Evolutionary conservation across 2,797 vertebrate genomes (phyloP), one percentile per base, ranked within the genome.

Genomic region (Cryptoblepharus egeriae): DNA sequence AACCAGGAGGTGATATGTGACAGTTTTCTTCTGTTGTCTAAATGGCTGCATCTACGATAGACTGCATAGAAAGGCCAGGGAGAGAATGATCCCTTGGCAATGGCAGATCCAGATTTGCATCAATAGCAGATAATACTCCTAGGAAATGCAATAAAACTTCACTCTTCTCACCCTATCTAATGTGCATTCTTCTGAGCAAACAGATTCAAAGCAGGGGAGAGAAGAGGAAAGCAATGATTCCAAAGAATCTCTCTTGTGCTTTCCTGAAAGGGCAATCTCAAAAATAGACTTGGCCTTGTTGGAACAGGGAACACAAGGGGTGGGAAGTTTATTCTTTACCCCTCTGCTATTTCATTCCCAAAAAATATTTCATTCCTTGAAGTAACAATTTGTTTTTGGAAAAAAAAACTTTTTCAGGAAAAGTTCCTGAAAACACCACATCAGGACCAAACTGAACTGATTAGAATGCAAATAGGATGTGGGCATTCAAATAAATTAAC

Each of bases 21-120:
- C 72, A 74, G 85, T 3, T 79, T 84, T 88, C 91, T 93, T 88
- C 91, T 88, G 91, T 70, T 92, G 70, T 76, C 86, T 4, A 49
- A 71, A 68, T 30, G 70, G 37, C 2, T 0, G 63, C 83, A 0
- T 58, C 35, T 74, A 20, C 39, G 2, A 22, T 22, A 57, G 77
- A 58, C 26, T 5, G 63, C 52, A 0, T 82, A 49, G 1, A 2
- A 9, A 22, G 64, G 83, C 16, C 15, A 63, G 1, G 0, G 77
- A 28, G 52, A 67, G 32, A 20, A n/a, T 1, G 18, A 37, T 77
- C 74, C 35, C 0, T 1, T 68, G 22, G 63, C 74, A 32, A 79
- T 74, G 3, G 55, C 3, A 0, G 15, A 16, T 2, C 13, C 0
- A 81, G 63, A 28, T 2, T 68, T 7, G 13, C 4, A 74, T 15